Base-by-base conservation (phyloP, 2,113 vertebrate species). In the Eretmochelys imbricata region DNA sequence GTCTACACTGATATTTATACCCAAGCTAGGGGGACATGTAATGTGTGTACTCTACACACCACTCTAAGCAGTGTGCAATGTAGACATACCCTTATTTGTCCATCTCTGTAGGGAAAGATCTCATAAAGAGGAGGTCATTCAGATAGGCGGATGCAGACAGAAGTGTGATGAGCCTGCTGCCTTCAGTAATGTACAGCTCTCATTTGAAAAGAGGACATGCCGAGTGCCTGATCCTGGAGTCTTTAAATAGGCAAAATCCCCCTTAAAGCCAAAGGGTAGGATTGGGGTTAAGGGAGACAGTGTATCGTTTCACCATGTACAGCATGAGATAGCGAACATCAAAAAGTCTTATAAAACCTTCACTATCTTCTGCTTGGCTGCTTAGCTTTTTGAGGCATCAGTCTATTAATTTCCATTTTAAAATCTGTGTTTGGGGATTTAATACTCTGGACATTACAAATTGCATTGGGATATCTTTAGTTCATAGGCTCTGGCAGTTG, bases 121-220 rank as follows among this genome's bases (percentile, higher is more conserved):
- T 4, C 89, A 42, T 93, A 31, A 76, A 79, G 59, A 2, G 3
- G 17, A 7, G 49, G 22, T 4, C 24, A 20, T 80, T 90, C 85
- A 80, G 65, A 83, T 5, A 82, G 51, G 16, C 38, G 38, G 5
- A 17, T 49, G 38, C 75, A 35, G 48, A 10, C 1, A 0, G 7
- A 80, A 78, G 3, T 2, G 1, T 75, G 12, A 31, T 82, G 75
- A 24, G 48, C 16, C 5, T 85, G 89, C 88, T 94, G 87, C 24
- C 9, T 89, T n/a, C 1, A 8, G 24, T 86, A 93, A 84, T 2
- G 1, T 75, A 7, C 3, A 27, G 0, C 76, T 91, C 10, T 11
- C 27, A 6, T 91, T 90, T 57, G 51, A 38, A 87, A 93, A 27
- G 4, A n/a, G 9, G 54, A 10, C 4, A 84, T 62, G 8, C 42